Evolutionary conservation across 2,888 invertebrate species (phyloP), one percentile per base, ranked within the genome.

Genomic region (Nineta flava): DNA sequence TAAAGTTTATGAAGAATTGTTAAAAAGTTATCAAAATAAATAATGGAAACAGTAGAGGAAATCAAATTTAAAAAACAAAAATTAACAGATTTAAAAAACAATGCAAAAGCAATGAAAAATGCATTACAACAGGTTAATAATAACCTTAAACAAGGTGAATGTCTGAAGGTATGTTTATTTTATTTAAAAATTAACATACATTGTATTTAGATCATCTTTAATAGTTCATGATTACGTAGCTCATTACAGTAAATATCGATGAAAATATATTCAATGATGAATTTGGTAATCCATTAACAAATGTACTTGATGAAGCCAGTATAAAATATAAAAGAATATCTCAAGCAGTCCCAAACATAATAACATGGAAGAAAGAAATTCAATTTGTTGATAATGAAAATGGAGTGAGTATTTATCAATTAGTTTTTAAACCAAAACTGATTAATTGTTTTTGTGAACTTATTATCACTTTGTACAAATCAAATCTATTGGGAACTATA

Each of bases 291-390:
- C 5, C 19, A n/a, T 2, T 44, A 13, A 26, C 12, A 17, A n/a
- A 17, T 17, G 13, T 3, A 21, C n/a, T 44, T 19, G 21, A 9
- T 2, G 21, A 44, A 31, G 13, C 57, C 12, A 59, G 62, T 26
- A 55, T 68, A 32, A 55, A 55, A 16, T 67, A 60, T 53, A 58
- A 56, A 47, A 47, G 62, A 7, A 53, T 57, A 9, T 56, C 61
- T 10, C 65, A 68, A 55, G 45, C 61, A 17, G 55, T 67, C 50
- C 60, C 68, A 13, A 62, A 63, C 46, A 61, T 65, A 47, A 61
- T 74, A 34, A 62, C 63, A 2, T 74, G 72, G 72, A 65, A 53
- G 17, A 61, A 67, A 56, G 61, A 53, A 26, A 45, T 60, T 1
- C 61, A 64, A 38, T 50, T 59, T 7, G 46, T 60, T 50, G 57